Evolutionary conservation across 1,140 invertebrate species (phyloP), one percentile per base, ranked within the genome.

Genomic region (Sinella curviseta): DNA sequence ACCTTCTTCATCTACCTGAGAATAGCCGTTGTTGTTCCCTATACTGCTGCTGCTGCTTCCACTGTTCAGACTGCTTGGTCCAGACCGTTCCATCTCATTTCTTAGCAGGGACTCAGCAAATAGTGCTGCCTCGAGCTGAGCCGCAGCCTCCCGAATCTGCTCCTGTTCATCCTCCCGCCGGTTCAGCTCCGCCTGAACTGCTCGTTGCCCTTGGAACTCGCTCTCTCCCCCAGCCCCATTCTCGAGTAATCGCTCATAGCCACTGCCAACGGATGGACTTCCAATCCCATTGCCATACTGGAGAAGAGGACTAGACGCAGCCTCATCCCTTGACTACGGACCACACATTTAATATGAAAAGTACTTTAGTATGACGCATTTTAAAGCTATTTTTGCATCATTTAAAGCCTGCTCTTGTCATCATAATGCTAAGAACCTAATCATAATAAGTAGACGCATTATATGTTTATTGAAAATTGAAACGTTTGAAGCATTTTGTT

Each of bases 141-240:
- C 55, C 30, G 55, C 55, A 54, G 39, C 54, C 8, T 77, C 30
- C 54, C 60, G 30, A 48, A 79, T 67, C 74, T 78, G 77, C 54
- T 77, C 74, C 1, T 48, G 74, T 67, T 79, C 77, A 28, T 81
- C 57, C 33, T 39, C 77, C 70, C 28, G 36, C 1, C 39, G 60
- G 57, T 26, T 74, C 73, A 39, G 36, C 76, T 77, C 57, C 34
- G 26, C 70, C 33, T 26, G 55, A 35, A 16, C 35, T 30, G 76
- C 76, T 16, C 36, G 14, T 74, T 73, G 65, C 74, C 70, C 77
- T 30, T 48, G 30, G 30, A 55, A 12, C 8, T 54, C 75, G 67
- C 26, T 26, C 39, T 12, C 30, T 17, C 36, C 55, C 31, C 28
- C 33, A 48, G 2, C n/a, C 3, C 3, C 26, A 55, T 77, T 24